phyloP scores from a whole-genome alignment of 2,888 invertebrate species.

The Crematogaster levior region DNA sequence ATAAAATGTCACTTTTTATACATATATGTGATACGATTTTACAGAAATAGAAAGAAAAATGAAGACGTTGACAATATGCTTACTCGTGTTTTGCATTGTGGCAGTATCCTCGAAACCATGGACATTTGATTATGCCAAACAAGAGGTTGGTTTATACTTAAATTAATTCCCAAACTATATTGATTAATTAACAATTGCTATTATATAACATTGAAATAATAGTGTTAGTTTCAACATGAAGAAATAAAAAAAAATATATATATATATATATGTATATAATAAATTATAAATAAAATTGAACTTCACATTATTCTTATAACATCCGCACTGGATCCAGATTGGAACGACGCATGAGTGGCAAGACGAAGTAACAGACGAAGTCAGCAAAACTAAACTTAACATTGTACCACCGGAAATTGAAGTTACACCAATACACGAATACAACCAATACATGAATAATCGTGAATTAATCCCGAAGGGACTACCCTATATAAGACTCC shows the following conservation, averaged over 20 bases:
- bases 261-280: background rate
- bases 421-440: no score
- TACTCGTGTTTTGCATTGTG: slow-evolving; percentile 9
- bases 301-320: background rate
- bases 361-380: background rate
- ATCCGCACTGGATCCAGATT: no score
- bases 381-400: background rate
- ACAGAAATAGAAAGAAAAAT: background rate
- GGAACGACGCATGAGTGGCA: fast-evolving
- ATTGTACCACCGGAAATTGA: background rate
- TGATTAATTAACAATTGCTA: background rate
- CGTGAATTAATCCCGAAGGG: no score
- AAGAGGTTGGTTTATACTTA: background rate
- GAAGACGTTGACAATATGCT: background rate
- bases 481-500: no score
- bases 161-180: background rate
- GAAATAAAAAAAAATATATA: no score
- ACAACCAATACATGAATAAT: no score
- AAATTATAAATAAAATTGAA: background rate
- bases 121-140: no score
- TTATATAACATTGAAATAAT: background rate
- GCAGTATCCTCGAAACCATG: slow-evolving; percentile 4
- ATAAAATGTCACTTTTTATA: background rate
- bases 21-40: background rate
- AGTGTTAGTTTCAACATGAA: background rate